Percentiles rank a stretch among this genome's conserved stretches.
These are phyloP conservation scores for Limnephilus auricula DNA, from an alignment of 2,888 invertebrate genomes.

Conservation along the genomic window DNA sequence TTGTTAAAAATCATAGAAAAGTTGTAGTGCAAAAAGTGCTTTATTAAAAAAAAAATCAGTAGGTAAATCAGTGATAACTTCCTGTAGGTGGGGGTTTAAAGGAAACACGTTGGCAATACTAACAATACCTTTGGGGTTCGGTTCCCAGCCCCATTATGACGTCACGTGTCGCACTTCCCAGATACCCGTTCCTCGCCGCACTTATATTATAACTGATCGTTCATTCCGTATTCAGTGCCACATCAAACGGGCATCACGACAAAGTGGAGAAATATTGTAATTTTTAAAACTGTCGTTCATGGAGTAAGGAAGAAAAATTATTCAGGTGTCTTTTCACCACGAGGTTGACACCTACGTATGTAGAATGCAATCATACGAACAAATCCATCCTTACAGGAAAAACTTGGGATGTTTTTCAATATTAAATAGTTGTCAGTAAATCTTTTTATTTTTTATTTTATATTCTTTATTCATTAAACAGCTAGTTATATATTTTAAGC, in stretches of 20 bases:
- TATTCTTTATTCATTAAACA: too few relatives aligned
- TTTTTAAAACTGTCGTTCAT: constrained; percentile 68
- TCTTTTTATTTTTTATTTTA: too few relatives aligned
- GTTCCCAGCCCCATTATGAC: constrained; percentile 46
- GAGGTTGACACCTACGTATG: background rate
- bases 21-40: background rate
- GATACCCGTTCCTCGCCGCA: constrained; percentile 10
- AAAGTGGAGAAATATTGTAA: constrained; percentile 78
- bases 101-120: constrained; percentile 32
- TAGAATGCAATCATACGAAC: background rate
- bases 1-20: too few relatives aligned
- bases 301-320: background rate
- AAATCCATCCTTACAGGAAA: too few relatives aligned
- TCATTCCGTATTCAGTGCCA: constrained; percentile 76
- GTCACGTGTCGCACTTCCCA: constrained; percentile 26
- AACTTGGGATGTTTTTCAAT: too few relatives aligned
- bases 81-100: background rate
- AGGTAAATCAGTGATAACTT: background rate
- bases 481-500: too few relatives aligned
- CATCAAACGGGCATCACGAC: constrained; percentile 77
- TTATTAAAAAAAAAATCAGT: background rate
- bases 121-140: constrained; percentile 39
- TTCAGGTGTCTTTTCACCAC: background rate
- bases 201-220: constrained; percentile 67
- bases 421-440: too few relatives aligned